A percentile compares a stretch with the other conserved stretches of the same genome.
Evolutionary conservation across 2,797 vertebrate species (phyloP).

Genomic region (Eutrigla gurnardus): DNA sequence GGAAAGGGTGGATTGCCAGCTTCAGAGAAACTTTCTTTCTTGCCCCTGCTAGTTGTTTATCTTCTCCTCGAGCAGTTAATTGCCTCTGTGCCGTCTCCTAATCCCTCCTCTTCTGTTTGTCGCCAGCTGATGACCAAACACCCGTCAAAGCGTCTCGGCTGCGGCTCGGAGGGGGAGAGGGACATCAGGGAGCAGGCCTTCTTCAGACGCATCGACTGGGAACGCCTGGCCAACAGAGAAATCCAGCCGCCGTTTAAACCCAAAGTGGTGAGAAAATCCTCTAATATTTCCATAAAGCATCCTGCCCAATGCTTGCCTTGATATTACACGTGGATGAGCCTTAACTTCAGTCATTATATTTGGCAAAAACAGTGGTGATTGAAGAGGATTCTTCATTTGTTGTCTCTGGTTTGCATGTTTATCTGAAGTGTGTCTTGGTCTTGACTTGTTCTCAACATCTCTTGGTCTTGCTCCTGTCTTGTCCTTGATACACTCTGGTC

Average conservation of each 20-base stretch:
- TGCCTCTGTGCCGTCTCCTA: constrained; percentile 15
- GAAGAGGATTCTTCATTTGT: background rate
- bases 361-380: background rate
- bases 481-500: too few relatives aligned
- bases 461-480: background rate
- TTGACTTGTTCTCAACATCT: too few relatives aligned
- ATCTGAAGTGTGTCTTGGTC: background rate
- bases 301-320: background rate
- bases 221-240: constrained; percentile 92
- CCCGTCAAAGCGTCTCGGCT: constrained; percentile 95
- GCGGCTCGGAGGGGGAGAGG: constrained; percentile 91
- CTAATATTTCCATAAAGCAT: background rate
- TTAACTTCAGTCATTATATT: too few relatives aligned
- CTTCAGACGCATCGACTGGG: constrained; percentile 99
- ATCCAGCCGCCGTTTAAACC: constrained; percentile 98
- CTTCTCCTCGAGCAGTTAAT: background rate
- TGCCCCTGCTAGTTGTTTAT: constrained; percentile 7
- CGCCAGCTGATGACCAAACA: constrained; percentile 98
- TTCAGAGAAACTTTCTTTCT: background rate
- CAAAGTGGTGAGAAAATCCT: constrained; percentile 91
- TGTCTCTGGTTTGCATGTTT: background rate
- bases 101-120: constrained; percentile 25
- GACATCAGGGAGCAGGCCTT: constrained; percentile 96
- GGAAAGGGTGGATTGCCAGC: background rate
- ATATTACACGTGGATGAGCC: too few relatives aligned